These are phyloP conservation scores for Plutomurus gul DNA, from an alignment of 1,140 invertebrate species.

Conservation along the genomic window DNA sequence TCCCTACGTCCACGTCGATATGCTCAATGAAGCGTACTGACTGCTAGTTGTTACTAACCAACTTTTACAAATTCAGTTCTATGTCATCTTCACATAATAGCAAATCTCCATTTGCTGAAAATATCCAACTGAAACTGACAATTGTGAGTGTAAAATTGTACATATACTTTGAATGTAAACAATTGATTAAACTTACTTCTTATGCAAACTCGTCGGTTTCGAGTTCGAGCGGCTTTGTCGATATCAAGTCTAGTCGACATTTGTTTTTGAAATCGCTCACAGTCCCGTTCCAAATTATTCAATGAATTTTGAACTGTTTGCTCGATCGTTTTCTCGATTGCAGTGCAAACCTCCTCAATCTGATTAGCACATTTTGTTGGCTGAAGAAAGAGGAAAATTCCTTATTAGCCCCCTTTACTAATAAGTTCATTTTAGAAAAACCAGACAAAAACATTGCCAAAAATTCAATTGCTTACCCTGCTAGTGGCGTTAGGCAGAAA, in stretches of 20 bases:
- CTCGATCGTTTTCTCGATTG: slow-evolving; percentile 67
- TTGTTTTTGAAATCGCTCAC: slow-evolving; percentile 60
- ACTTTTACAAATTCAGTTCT: no score
- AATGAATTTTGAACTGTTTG: slow-evolving; percentile 67
- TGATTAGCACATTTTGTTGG: slow-evolving; percentile 63
- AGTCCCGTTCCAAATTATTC: slow-evolving; percentile 65
- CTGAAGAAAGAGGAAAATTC: slow-evolving; percentile 51
- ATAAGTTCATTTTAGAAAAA: background rate
- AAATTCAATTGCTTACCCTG: slow-evolving; percentile 56
- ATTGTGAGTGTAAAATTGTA: background rate
- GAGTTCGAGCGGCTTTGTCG: slow-evolving; percentile 57
- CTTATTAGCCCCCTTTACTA: background rate
- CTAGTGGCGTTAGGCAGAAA: slow-evolving; percentile 63
- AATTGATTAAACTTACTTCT: slow-evolving; percentile 47
- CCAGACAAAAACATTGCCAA: slow-evolving; percentile 13
- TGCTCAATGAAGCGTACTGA: no score
- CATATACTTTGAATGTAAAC: background rate
- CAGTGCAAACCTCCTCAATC: slow-evolving; percentile 66
- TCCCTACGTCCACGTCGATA: no score
- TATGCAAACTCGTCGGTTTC: slow-evolving; percentile 54
- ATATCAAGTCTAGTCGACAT: slow-evolving; percentile 59
- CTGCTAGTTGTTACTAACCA: background rate
- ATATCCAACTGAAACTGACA: no score
- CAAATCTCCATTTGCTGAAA: no score
- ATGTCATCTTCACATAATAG: no score